Evolutionary conservation across 2,113 vertebrate genomes (phyloP), one percentile per base, ranked within the genome.

Genomic region (Pipa parva): DNA sequence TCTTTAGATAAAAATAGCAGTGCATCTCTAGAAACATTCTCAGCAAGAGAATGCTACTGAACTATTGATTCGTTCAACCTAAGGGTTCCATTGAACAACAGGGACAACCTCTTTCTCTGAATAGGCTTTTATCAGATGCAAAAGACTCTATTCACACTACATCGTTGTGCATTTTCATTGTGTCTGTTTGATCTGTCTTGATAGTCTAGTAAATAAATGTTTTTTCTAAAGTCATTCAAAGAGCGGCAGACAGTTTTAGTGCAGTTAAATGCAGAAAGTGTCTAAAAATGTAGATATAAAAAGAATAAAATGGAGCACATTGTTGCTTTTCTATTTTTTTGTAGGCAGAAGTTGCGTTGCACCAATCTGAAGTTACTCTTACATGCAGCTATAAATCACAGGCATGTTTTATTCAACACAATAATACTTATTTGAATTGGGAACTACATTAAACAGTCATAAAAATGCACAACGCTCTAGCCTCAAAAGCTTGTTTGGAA

Each of bases 371-470:
- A 50, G 45, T 54, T 22, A 7, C 28, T 13, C 33, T 15, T 33
- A 69, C 36, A 49, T 54, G 48, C 48, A 42, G 58, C 57, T 69
- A 69, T 69, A 69, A 69, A 61, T 29, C 57, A 61, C 57, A 69
- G 57, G 61, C 66, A 45, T 42, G 66, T 45, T 69, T 69, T 54
- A 69, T 69, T 69, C 58, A 45, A 36, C 66, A 42, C 49, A 52
- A 69, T 69, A 69, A 61, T 69, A 58, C 58, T 61, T 69, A 69
- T 69, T 69, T 69, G 66, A 69, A 57, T 69, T 69, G 22, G 48
- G 66, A 42, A 69, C 66, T 61, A 69, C 66, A 69, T 69, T 69
- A 69, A 69, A 69, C 57, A 69, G 57, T 61, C 66, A 69, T 69
- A 69, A 69, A 69, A 69, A 69, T 61, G 66, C 57, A 61, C 66